Conservation (phyloP, 1,140 invertebrate genomes). For the Glossosoma conforme region DNA sequence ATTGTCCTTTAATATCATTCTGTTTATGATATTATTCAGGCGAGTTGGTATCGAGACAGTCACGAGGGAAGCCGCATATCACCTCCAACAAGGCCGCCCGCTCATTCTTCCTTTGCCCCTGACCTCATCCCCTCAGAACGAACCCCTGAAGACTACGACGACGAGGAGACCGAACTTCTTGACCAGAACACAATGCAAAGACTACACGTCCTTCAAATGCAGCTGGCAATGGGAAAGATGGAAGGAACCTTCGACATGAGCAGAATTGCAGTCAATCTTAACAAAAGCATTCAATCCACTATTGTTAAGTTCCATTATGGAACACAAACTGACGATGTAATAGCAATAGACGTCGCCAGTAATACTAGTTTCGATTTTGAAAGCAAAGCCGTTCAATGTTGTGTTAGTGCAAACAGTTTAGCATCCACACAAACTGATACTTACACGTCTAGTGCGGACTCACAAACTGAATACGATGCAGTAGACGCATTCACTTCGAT, state of each 20-base stretch:
- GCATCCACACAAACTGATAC: constrained; percentile 40
- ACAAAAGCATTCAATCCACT: constrained; percentile 39
- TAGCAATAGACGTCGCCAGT: constrained; percentile 39
- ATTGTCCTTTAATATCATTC: neutral
- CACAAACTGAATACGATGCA: no score
- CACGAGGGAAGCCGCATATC: constrained; percentile 40
- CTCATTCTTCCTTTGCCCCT: constrained; percentile 31
- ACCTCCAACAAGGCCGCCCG: constrained; percentile 31
- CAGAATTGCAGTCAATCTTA: constrained; percentile 40
- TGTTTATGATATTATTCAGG: constrained; percentile 39
- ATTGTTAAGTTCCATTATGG: constrained; percentile 40
- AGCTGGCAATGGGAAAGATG: constrained; percentile 40
- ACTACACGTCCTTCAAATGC: constrained; percentile 41
- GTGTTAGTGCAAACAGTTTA: constrained; percentile 13
- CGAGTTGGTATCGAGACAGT: constrained; percentile 44
- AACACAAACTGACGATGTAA: constrained; percentile 43
- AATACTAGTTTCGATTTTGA: constrained; percentile 42
- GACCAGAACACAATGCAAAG: constrained; percentile 36
- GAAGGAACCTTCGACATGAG: constrained; percentile 40
- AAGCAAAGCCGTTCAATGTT: constrained; percentile 39
- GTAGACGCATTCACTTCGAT: no score
- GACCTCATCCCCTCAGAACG: constrained; percentile 35
- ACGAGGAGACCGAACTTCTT: constrained; percentile 30
- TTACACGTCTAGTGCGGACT: constrained; percentile 37
- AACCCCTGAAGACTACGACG: constrained; percentile 27